Conservation (phyloP, 2,888 invertebrate genomes). For the Ornithoptera alexandrae region DNA sequence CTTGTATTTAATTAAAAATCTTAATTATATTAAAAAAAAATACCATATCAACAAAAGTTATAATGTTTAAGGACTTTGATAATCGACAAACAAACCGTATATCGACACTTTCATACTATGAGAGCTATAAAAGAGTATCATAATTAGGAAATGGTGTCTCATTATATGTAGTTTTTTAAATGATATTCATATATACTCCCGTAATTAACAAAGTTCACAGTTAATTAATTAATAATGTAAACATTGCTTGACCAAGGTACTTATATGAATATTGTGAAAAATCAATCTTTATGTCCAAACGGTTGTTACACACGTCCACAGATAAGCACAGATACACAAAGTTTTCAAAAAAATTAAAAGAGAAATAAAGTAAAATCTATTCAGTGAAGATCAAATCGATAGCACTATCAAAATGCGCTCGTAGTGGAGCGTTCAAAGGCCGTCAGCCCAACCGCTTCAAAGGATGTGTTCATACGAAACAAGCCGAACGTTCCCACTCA, state of each 20-base stretch:
- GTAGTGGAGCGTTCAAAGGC: constrained; percentile 60
- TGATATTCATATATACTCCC: too few relatives aligned
- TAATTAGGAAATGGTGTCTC: too few relatives aligned
- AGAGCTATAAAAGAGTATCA: too few relatives aligned
- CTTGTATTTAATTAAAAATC: too few relatives aligned
- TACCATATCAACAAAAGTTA: too few relatives aligned
- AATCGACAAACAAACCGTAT: too few relatives aligned
- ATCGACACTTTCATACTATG: too few relatives aligned
- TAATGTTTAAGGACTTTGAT: too few relatives aligned
- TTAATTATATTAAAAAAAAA: too few relatives aligned
- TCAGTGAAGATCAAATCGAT: constrained; percentile 65
- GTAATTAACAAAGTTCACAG: too few relatives aligned
- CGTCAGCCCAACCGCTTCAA: constrained; percentile 55
- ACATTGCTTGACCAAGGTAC: background rate
- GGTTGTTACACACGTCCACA: background rate
- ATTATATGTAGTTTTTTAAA: too few relatives aligned
- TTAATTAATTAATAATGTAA: background rate
- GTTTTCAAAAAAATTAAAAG: constrained; percentile 16
- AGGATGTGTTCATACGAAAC: constrained; percentile 59
- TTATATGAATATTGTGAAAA: background rate
- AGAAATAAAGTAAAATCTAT: constrained; percentile 62
- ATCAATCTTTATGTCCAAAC: background rate
- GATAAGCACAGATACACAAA: constrained; percentile 5
- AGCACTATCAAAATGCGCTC: constrained; percentile 69
- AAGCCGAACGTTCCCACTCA: constrained; percentile 64